phyloP scores from a whole-genome alignment of 2,888 invertebrate species.

The Tenthredo amoena region DNA sequence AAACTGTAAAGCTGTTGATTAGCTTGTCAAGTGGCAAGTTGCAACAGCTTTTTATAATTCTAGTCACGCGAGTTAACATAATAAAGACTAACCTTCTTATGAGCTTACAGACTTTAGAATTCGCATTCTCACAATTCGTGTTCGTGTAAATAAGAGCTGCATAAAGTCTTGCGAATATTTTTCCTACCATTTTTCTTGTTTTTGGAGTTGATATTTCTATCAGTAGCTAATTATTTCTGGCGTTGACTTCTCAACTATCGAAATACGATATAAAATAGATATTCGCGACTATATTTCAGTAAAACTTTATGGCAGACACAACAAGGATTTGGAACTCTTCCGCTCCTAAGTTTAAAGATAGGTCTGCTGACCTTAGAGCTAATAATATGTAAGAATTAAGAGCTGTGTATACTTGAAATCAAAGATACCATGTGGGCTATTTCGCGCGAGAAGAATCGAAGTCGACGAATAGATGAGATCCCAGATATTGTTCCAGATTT shows the following conservation, averaged over 20 bases:
- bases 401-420: background rate
- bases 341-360: background rate
- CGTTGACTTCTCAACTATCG: background rate
- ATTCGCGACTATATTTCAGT: background rate
- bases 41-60: background rate
- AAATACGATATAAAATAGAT: background rate
- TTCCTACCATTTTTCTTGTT: background rate
- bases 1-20: background rate
- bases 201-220: background rate
- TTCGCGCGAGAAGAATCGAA: background rate
- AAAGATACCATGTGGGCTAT: background rate
- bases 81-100: background rate
- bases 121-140: background rate
- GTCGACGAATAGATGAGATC: background rate
- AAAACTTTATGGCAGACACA: background rate
- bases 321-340: background rate
- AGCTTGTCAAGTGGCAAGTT: constrained; percentile 1
- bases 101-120: background rate
- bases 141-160: background rate
- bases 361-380: background rate
- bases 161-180: background rate
- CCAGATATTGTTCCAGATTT: background rate
- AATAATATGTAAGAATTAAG: background rate
- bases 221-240: background rate
- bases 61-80: background rate